These are phyloP conservation scores for Anthopleura xanthogrammica DNA, from an alignment of 92 coral and sea anemone genomes.

Conservation along the genomic window DNA sequence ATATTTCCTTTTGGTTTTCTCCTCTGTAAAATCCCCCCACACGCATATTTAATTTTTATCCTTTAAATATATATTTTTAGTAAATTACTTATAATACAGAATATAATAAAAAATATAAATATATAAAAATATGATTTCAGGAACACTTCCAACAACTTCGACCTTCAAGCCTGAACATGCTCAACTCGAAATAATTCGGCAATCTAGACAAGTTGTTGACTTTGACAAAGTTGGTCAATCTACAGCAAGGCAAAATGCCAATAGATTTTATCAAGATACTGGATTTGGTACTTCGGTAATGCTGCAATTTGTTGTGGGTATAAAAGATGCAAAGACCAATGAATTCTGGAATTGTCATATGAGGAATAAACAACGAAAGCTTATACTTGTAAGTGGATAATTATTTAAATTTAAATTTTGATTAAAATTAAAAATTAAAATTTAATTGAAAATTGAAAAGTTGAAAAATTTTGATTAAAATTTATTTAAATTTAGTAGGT, in stretches of 20 bases:
- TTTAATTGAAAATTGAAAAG: too few relatives aligned
- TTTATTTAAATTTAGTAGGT: too few relatives aligned
- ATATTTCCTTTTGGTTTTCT: too few relatives aligned
- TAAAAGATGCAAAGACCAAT: conserved; percentile 29
- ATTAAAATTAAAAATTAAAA: too few relatives aligned
- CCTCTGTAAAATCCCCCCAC: too few relatives aligned
- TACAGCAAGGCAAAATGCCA: conserved; percentile 25
- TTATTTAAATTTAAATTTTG: too few relatives aligned
- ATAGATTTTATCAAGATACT: conserved; percentile 20
- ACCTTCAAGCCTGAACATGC: conserved; percentile 43
- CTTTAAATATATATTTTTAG: too few relatives aligned
- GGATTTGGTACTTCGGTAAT: conserved; percentile 12
- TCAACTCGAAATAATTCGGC: conserved; percentile 32
- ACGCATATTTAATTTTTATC: too few relatives aligned
- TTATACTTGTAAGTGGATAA: conserved; percentile 4
- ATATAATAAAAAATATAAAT: background rate
- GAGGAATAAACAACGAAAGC: conserved; percentile 21
- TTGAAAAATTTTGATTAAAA: too few relatives aligned
- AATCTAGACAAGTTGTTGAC: conserved; percentile 46
- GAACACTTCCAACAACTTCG: conserved; percentile 53
- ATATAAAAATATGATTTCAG: background rate
- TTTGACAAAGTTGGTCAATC: conserved; percentile 45
- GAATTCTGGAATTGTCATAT: conserved; percentile 60
- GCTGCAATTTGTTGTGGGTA: conserved; percentile 43
- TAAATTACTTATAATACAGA: background rate